Percentiles rank a stretch among this genome's conserved stretches.
These are phyloP conservation scores for Piaya cayana DNA, from an alignment of 2,113 vertebrate genomes.

Conservation along the genomic window DNA sequence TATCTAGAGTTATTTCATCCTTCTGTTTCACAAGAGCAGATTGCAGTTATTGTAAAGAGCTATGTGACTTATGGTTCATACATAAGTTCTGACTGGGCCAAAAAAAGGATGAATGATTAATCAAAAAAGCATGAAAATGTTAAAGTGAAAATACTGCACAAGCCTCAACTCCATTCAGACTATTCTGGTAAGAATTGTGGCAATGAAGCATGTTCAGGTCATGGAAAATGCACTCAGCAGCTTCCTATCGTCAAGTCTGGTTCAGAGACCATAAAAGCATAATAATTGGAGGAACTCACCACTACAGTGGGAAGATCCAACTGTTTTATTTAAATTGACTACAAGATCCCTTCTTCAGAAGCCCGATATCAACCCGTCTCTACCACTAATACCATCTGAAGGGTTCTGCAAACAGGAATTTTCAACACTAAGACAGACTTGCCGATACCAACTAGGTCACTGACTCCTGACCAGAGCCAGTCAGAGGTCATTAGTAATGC, in stretches of 20 bases:
- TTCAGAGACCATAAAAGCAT: background rate
- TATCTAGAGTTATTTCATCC: background rate
- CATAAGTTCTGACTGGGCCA: background rate
- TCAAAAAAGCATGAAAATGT: background rate
- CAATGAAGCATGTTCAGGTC: background rate
- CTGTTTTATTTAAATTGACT: rapidly evolving
- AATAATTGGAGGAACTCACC: background rate
- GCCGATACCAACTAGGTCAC: rapidly evolving
- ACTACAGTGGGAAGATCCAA: background rate
- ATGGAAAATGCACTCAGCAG: background rate
- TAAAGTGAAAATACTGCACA: background rate
- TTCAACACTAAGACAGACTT: background rate
- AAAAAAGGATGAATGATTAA: background rate
- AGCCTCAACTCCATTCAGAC: background rate
- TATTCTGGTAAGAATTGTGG: background rate
- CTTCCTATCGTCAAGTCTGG: background rate
- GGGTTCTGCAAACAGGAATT: background rate
- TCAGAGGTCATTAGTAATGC: background rate
- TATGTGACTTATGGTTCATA: background rate
- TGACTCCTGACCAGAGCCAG: background rate
- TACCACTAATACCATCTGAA: background rate
- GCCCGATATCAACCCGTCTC: background rate
- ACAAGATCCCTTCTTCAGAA: background rate
- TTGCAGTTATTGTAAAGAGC: background rate
- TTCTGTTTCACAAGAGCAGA: background rate